Conservation (phyloP, 2,888 invertebrate species). For the Carterocephalus palaemon region DNA sequence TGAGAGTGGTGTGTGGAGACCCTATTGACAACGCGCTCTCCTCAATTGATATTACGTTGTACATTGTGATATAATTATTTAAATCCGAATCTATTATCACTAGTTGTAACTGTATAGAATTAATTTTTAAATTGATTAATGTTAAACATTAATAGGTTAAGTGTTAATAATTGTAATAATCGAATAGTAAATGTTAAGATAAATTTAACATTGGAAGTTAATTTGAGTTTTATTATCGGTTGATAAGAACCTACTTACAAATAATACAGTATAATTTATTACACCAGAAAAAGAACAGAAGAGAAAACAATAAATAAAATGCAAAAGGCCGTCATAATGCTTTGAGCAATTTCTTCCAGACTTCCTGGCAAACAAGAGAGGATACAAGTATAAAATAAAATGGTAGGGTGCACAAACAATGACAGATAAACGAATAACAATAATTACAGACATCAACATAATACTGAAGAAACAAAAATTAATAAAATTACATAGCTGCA, state of each 20-base stretch:
- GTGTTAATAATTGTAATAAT: conserved; percentile 63
- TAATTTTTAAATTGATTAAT: conserved; percentile 55
- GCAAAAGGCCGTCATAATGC: too few relatives aligned
- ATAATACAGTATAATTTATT: conserved; percentile 1
- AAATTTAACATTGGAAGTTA: conserved; percentile 36
- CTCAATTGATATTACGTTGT: conserved; percentile 58
- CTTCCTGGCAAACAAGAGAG: too few relatives aligned
- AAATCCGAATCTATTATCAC: conserved; percentile 30
- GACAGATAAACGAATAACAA: too few relatives aligned
- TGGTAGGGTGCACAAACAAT: too few relatives aligned
- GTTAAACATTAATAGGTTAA: conserved; percentile 73
- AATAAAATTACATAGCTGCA: too few relatives aligned
- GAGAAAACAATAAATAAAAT: too few relatives aligned
- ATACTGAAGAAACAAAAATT: too few relatives aligned
- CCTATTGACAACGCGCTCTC: conserved; percentile 79
- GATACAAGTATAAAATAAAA: too few relatives aligned
- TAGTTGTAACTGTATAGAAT: conserved; percentile 39
- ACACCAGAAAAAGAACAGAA: too few relatives aligned
- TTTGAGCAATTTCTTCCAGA: too few relatives aligned
- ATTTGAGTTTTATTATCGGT: conserved; percentile 32
- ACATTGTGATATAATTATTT: conserved; percentile 70
- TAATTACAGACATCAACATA: too few relatives aligned
- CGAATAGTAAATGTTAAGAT: conserved; percentile 38
- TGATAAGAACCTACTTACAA: too few relatives aligned
- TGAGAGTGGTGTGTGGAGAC: conserved; percentile 90